These are phyloP conservation scores for Anthonomus grandis DNA, from an alignment of 1,140 invertebrate genomes.

Conservation along the genomic window DNA sequence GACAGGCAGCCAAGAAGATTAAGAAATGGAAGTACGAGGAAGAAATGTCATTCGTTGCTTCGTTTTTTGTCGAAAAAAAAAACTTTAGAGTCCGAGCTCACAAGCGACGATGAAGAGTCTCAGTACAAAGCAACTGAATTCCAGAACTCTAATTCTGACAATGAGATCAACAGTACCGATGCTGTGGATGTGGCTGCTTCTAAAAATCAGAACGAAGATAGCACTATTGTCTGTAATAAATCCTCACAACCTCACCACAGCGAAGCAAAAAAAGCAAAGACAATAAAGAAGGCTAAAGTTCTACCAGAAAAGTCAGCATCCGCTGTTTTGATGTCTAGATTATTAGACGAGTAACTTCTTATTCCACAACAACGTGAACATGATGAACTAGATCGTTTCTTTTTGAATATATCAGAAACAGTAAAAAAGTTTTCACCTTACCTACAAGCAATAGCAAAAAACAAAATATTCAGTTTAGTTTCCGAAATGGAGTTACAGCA, in stretches of 20 bases:
- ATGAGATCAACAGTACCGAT: conserved; percentile 3
- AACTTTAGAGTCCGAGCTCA: conserved; percentile 5
- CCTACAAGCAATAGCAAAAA: conserved; percentile 11
- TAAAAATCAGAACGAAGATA: conserved; percentile 2
- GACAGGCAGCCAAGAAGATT: conserved; percentile 14
- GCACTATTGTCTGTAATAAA: not conserved
- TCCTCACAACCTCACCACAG: not conserved
- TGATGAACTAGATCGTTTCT: conserved; percentile 12
- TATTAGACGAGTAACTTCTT: not conserved
- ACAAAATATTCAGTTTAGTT: conserved; percentile 13
- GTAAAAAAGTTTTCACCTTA: conserved; percentile 19
- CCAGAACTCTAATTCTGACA: not conserved
- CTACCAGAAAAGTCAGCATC: not conserved
- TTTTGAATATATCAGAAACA: conserved; percentile 13
- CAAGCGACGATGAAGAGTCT: conserved; percentile 4
- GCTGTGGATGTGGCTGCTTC: not conserved
- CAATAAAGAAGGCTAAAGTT: conserved; percentile 5
- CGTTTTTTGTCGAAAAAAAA: conserved; percentile 9
- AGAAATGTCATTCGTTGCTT: conserved; percentile 18
- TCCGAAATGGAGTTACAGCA: conserved; percentile 18
- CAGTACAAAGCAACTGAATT: not conserved
- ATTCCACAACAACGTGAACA: not conserved
- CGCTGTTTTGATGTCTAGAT: conserved; percentile 1
- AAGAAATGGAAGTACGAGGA: conserved; percentile 25
- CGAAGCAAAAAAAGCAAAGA: not conserved